These are phyloP conservation scores for Drosophila paulistorum DNA, from an alignment of 1,140 invertebrate species.

Conservation along the genomic window DNA sequence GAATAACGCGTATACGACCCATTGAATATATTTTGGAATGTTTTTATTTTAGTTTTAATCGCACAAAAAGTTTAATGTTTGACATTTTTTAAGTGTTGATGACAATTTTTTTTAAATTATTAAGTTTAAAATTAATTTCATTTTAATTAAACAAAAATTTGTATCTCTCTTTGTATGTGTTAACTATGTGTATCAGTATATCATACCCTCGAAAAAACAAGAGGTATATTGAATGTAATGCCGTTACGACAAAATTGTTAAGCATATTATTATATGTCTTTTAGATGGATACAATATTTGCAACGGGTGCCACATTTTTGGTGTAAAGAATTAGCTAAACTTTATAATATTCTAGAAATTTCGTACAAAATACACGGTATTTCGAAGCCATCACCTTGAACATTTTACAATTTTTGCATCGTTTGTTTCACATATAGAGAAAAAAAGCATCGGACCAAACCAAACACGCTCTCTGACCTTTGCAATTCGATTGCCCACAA, in stretches of 20 bases:
- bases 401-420: neutral
- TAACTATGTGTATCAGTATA: neutral
- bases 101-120: neutral
- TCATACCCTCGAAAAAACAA: too few relatives aligned
- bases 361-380: neutral
- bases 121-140: neutral
- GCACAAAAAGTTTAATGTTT: neutral
- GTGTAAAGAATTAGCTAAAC: too few relatives aligned
- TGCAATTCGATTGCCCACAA: conserved; percentile 48
- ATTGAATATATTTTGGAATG: neutral
- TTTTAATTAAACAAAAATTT: neutral
- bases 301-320: too few relatives aligned
- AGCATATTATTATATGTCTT: too few relatives aligned
- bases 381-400: neutral
- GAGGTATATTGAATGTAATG: too few relatives aligned
- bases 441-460: neutral
- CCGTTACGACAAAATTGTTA: too few relatives aligned
- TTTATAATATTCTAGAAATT: too few relatives aligned
- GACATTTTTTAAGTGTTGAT: neutral
- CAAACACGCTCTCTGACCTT: conserved; percentile 36
- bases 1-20: neutral
- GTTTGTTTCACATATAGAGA: neutral
- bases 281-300: too few relatives aligned
- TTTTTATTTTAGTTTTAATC: neutral
- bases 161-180: neutral